These are phyloP conservation scores for Aporrectodea caliginosa DNA, from an alignment of 1,140 invertebrate genomes.

Conservation along the genomic window DNA sequence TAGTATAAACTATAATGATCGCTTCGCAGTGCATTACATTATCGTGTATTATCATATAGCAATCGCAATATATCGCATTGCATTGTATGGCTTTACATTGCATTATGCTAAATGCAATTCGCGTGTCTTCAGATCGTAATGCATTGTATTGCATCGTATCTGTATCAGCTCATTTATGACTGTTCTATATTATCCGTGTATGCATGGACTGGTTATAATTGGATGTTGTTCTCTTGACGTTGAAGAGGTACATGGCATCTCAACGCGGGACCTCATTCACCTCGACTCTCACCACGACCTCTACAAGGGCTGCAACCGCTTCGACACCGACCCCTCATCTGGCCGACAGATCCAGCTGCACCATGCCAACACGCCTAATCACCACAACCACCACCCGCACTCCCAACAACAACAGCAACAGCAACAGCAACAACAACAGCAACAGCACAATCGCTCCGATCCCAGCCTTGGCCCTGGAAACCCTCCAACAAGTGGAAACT, in stretches of 20 bases:
- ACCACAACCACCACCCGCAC: not conserved
- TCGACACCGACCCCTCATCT: not conserved
- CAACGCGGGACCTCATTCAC: not conserved
- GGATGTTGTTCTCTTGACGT: too few species aligned
- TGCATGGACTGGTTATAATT: too few species aligned
- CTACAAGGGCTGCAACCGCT: not conserved
- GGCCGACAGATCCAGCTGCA: not conserved
- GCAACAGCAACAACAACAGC: not conserved
- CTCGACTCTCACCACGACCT: not conserved
- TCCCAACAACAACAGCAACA: not conserved
- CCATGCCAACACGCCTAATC: not conserved
- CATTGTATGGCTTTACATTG: too few species aligned
- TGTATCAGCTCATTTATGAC: too few species aligned
- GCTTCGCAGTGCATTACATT: too few species aligned
- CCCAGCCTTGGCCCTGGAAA: not conserved
- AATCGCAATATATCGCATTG: too few species aligned
- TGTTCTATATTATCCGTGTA: too few species aligned
- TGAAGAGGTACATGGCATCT: not conserved
- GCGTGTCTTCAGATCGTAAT: too few species aligned
- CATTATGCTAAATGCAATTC: too few species aligned
- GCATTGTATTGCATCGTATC: too few species aligned
- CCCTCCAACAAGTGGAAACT: not conserved
- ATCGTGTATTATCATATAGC: too few species aligned
- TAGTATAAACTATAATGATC: too few species aligned
- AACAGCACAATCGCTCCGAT: not conserved